phyloP scores from a whole-genome alignment of 2,888 invertebrate genomes.

The Penaeus monodon region DNA sequence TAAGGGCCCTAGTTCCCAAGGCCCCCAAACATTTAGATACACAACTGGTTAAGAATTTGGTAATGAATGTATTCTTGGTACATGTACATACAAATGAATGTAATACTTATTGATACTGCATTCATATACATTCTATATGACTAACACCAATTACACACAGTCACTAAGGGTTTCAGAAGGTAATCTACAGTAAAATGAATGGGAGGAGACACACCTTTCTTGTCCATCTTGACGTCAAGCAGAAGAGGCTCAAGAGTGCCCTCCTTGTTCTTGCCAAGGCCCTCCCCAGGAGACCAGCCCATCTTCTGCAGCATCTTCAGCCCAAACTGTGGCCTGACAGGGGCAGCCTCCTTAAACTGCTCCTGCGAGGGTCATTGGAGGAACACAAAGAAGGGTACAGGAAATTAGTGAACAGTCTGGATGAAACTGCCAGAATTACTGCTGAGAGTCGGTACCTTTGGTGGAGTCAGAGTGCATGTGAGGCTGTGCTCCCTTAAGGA shows the following conservation, averaged over 20 bases:
- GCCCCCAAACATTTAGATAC: too few relatives aligned
- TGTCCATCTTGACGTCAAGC: conserved; percentile 95
- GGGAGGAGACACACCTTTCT: conserved; percentile 77
- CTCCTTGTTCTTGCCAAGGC: conserved; percentile 94
- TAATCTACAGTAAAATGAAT: too few relatives aligned
- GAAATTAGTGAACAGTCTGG: neutral
- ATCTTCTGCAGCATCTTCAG: conserved; percentile 97
- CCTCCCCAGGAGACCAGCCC: conserved; percentile 98
- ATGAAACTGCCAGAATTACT: neutral
- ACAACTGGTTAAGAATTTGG: too few relatives aligned
- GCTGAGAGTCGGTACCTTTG: conserved; percentile 65
- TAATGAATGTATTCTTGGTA: too few relatives aligned
- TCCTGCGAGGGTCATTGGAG: conserved; percentile 76
- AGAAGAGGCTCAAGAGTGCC: conserved; percentile 90
- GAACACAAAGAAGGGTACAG: conserved; percentile 8
- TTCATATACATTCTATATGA: too few relatives aligned
- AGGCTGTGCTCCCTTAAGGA: too few relatives aligned
- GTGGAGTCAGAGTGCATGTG: too few relatives aligned
- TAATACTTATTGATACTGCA: too few relatives aligned
- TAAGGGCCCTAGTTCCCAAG: too few relatives aligned
- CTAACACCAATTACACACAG: too few relatives aligned
- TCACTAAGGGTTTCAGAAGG: too few relatives aligned
- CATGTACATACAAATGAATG: too few relatives aligned
- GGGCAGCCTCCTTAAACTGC: conserved; percentile 89
- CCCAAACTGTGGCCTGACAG: conserved; percentile 94